Evolutionary conservation across 1,140 invertebrate species (phyloP).

Genomic region (Aphaenogaster ashmeadi): DNA sequence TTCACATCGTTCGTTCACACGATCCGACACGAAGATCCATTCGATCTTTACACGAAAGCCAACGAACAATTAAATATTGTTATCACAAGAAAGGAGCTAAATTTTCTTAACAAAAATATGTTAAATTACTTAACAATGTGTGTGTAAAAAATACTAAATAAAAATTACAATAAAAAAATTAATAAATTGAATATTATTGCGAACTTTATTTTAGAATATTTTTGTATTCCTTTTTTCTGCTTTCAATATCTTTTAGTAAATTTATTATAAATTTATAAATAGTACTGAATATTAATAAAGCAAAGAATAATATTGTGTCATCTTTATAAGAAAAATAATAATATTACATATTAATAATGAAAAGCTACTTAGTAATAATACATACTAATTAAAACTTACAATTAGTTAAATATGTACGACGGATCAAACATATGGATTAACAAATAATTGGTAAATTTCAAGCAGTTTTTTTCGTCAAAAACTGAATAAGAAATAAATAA

Average conservation of each 20-base stretch:
- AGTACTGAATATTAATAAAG: neutral
- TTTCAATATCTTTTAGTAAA: neutral
- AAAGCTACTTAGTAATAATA: neutral
- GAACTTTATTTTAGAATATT: neutral
- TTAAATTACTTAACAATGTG: neutral
- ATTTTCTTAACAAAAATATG: neutral
- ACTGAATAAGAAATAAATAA: slow-evolving; percentile 56
- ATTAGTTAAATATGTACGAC: neutral
- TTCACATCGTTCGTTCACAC: slow-evolving; percentile 47
- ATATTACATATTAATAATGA: neutral
- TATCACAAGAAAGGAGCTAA: neutral
- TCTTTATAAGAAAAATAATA: neutral
- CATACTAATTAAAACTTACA: neutral
- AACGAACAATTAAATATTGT: slow-evolving; percentile 6
- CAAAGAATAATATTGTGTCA: neutral
- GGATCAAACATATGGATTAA: neutral
- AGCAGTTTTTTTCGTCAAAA: neutral
- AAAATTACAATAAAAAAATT: neutral
- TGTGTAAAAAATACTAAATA: neutral
- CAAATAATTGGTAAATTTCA: neutral
- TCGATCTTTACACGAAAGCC: neutral
- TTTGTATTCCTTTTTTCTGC: neutral
- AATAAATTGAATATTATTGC: neutral
- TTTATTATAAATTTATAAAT: neutral
- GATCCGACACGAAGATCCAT: neutral